Conservation (phyloP, 1,140 invertebrate species). For the Sinonovacula constricta region DNA sequence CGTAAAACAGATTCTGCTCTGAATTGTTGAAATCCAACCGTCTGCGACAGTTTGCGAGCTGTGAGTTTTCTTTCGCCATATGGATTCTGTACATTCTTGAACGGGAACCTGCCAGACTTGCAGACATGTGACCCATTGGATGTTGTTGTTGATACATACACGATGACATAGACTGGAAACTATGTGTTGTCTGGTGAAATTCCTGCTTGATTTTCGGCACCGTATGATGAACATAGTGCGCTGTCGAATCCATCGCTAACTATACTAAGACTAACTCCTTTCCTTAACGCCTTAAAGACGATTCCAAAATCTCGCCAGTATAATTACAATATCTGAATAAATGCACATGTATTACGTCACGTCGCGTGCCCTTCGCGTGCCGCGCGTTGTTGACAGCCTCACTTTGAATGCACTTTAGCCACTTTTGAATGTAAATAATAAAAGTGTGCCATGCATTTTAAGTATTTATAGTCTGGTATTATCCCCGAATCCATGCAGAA, state of each 20-base stretch:
- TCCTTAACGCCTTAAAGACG: slow-evolving; percentile 45
- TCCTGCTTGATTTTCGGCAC: slow-evolving; percentile 35
- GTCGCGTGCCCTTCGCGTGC: slow-evolving; percentile 55
- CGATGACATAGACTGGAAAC: slow-evolving; percentile 49
- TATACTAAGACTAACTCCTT: slow-evolving; percentile 26
- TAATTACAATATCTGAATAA: slow-evolving; percentile 43
- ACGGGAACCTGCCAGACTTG: slow-evolving; percentile 14
- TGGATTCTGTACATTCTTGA: slow-evolving; percentile 52
- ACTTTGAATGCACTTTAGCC: slow-evolving; percentile 40
- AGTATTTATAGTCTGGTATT: slow-evolving; percentile 52
- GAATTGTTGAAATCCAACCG: slow-evolving; percentile 70
- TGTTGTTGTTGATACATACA: slow-evolving; percentile 58
- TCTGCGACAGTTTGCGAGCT: slow-evolving; percentile 52
- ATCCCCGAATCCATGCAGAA: slow-evolving; percentile 35
- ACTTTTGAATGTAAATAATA: slow-evolving; percentile 55
- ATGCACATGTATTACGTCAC: slow-evolving; percentile 34
- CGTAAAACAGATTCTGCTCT: slow-evolving; percentile 56
- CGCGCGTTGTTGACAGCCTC: slow-evolving; percentile 37
- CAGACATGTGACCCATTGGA: slow-evolving; percentile 21
- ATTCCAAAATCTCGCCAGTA: slow-evolving; percentile 53
- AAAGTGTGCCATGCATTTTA: slow-evolving; percentile 51
- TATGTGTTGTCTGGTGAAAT: slow-evolving; percentile 8
- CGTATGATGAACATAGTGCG: slow-evolving; percentile 5
- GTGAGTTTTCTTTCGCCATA: slow-evolving; percentile 55
- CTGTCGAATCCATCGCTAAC: slow-evolving; percentile 10